These are phyloP conservation scores for Sebastes schlegelii DNA, from an alignment of 2,113 vertebrate species.

Conservation along the genomic window DNA sequence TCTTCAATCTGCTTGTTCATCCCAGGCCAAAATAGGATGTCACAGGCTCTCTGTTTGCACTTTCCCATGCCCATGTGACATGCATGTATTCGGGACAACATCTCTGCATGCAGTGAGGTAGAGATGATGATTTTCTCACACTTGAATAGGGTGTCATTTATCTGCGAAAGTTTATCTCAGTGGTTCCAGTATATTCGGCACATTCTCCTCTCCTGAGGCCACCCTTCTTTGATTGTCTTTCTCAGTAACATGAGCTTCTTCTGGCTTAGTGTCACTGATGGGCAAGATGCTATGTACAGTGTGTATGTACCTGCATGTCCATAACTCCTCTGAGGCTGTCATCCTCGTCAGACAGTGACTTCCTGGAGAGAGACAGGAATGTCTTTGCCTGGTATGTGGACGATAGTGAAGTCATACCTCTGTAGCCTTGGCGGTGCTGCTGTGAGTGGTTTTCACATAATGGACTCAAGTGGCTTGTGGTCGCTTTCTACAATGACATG, in stretches of 20 bases:
- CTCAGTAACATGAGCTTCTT: too few relatives aligned
- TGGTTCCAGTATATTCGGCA: too few relatives aligned
- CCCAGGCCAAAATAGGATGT: slow-evolving; percentile 7
- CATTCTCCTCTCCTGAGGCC: too few relatives aligned
- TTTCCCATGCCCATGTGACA: slow-evolving; percentile 13
- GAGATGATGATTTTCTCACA: slow-evolving; percentile 37
- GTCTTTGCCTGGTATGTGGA: slow-evolving; percentile 30
- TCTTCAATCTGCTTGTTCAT: slow-evolving; percentile 31
- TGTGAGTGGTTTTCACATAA: slow-evolving; percentile 23
- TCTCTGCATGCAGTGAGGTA: background rate
- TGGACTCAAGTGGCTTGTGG: background rate
- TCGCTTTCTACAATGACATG: too few relatives aligned
- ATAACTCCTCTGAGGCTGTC: background rate
- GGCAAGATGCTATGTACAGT: background rate
- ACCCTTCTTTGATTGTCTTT: too few relatives aligned
- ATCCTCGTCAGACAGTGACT: background rate
- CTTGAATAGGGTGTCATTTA: too few relatives aligned
- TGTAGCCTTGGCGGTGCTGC: slow-evolving; percentile 33
- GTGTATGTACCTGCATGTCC: background rate
- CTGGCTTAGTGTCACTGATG: background rate
- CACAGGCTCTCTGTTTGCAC: slow-evolving; percentile 8
- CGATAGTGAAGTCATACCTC: slow-evolving; percentile 32
- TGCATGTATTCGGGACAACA: slow-evolving; percentile 12
- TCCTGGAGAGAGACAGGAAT: slow-evolving; percentile 21
- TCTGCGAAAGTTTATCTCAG: too few relatives aligned